Evolutionary conservation across 2,113 vertebrate species (phyloP).

Genomic region (Amblyopsis rosae): DNA sequence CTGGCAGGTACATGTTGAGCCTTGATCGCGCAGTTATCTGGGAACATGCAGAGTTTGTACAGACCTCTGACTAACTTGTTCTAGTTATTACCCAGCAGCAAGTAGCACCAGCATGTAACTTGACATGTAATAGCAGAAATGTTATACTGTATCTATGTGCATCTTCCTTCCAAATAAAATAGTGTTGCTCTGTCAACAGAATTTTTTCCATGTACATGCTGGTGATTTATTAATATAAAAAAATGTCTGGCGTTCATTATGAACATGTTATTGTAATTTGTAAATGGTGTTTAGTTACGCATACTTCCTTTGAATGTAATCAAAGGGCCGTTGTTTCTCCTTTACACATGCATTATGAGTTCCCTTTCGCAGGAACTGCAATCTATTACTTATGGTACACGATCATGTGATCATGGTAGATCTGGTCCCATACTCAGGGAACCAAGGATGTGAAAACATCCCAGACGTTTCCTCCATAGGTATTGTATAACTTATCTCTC

Average conservation of each 20-base stretch:
- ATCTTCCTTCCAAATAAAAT: slow-evolving; percentile 14
- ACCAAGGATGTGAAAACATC: too few species aligned
- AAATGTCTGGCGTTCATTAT: background rate
- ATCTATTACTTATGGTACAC: too few species aligned
- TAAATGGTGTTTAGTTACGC: background rate
- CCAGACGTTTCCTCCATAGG: too few species aligned
- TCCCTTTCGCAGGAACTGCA: too few species aligned
- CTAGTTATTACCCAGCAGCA: slow-evolving; percentile 44
- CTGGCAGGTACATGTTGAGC: slow-evolving; percentile 16
- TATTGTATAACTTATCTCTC: too few species aligned
- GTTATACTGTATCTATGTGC: slow-evolving; percentile 8
- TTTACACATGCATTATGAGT: background rate
- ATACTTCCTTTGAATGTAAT: background rate
- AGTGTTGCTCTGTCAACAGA: slow-evolving; percentile 17
- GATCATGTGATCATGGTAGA: too few species aligned
- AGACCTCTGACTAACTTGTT: slow-evolving; percentile 31
- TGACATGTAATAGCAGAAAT: background rate
- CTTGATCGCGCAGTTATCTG: slow-evolving; percentile 35
- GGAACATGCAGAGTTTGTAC: slow-evolving; percentile 23
- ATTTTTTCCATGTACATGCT: background rate
- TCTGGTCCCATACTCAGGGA: too few species aligned
- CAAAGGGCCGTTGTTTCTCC: background rate
- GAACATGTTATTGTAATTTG: slow-evolving; percentile 13
- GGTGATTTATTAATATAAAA: slow-evolving; percentile 1
- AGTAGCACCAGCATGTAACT: background rate